A percentile compares a stretch with the other conserved stretches of the same genome.
Evolutionary conservation across 2,888 invertebrate species (phyloP).

Genomic region (Volucella bombylans): DNA sequence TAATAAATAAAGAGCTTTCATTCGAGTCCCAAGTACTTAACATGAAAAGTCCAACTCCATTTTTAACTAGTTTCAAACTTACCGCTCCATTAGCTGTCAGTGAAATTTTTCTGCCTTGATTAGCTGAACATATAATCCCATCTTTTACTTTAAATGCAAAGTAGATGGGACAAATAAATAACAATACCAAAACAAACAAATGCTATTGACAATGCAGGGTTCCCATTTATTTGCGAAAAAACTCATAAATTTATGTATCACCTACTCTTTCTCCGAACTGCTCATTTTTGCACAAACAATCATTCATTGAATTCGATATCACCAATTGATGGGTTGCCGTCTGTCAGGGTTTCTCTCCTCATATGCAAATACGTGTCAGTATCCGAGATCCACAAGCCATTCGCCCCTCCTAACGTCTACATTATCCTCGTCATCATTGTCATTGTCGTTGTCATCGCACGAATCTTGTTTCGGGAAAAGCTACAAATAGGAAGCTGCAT

Average conservation of each 20-base stretch:
- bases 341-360: conserved; percentile 13
- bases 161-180: too few relatives aligned
- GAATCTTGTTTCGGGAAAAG: conserved; percentile 23
- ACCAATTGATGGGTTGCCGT: conserved; percentile 48
- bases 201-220: too few relatives aligned
- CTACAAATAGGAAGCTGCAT: conserved; percentile 52
- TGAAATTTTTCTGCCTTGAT: too few relatives aligned
- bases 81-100: too few relatives aligned
- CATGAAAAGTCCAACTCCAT: too few relatives aligned
- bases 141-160: too few relatives aligned
- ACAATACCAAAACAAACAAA: not conserved
- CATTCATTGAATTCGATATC: conserved; percentile 67
- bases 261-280: conserved; percentile 4
- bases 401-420: conserved; percentile 23
- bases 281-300: conserved; percentile 13
- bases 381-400: conserved; percentile 1
- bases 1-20: too few relatives aligned
- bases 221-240: not conserved
- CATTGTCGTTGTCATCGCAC: conserved; percentile 50
- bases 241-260: conserved; percentile 1
- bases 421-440: conserved; percentile 28
- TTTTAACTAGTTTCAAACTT: too few relatives aligned
- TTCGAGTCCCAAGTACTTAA: too few relatives aligned
- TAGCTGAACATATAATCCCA: too few relatives aligned
- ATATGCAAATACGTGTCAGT: conserved; percentile 43